Evolutionary conservation across 2,113 vertebrate species (phyloP).

Genomic region (Pseudonaja textilis): DNA sequence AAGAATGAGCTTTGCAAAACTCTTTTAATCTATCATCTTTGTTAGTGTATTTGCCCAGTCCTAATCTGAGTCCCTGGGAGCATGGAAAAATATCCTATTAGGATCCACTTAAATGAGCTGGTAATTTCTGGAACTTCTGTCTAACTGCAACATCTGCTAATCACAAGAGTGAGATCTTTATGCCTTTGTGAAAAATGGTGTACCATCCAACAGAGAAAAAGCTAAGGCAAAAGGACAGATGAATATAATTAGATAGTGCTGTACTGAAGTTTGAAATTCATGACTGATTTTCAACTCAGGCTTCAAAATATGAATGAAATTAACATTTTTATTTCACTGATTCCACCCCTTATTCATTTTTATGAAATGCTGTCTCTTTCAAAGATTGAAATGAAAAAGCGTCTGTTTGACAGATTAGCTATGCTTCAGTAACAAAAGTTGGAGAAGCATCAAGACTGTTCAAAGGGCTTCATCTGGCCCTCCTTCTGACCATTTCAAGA

Average conservation of each 20-base stretch:
- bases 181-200: not conserved
- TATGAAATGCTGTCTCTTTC: slow-evolving; percentile 2
- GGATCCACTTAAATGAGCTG: not conserved
- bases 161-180: not conserved
- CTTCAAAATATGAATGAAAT: not conserved
- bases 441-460: slow-evolving; percentile 40
- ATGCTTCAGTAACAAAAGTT: slow-evolving; percentile 30
- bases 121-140: not conserved
- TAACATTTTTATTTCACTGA: slow-evolving; percentile 31
- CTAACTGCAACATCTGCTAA: not conserved
- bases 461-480: slow-evolving; percentile 27
- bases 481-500: not conserved
- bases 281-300: not conserved
- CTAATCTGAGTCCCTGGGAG: not conserved
- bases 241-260: not conserved
- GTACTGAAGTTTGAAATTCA: not conserved
- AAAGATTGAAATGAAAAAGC: not conserved
- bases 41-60: not conserved
- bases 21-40: not conserved
- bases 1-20: not conserved
- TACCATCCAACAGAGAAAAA: not conserved
- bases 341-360: slow-evolving; percentile 9
- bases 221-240: not conserved
- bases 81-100: not conserved
- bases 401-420: slow-evolving; percentile 18